Evolutionary conservation across 2,888 invertebrate genomes (phyloP).

Genomic region (Beris morrisii): DNA sequence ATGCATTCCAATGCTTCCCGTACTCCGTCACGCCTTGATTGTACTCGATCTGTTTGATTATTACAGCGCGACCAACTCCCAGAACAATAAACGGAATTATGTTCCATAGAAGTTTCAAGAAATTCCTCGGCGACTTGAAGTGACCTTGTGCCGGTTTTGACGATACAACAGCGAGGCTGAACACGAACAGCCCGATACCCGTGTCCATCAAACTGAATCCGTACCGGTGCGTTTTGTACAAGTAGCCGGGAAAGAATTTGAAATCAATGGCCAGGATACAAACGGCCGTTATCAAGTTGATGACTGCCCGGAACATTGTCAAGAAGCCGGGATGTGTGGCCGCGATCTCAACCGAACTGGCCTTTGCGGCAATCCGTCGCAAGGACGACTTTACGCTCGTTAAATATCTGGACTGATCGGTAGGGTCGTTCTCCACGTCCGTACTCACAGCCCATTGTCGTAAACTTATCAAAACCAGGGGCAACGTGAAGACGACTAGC

Average conservation of each 20-base stretch:
- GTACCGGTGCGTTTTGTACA: conserved; percentile 84
- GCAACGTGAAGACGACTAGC: conserved; percentile 31
- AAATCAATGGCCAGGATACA: conserved; percentile 96
- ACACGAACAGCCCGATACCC: conserved; percentile 87
- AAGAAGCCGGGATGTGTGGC: conserved; percentile 57
- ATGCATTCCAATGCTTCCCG: conserved; percentile 98
- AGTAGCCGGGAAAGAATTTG: conserved; percentile 76
- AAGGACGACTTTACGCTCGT: not conserved
- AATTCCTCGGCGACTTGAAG: conserved; percentile 44
- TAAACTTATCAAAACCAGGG: not conserved
- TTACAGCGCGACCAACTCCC: conserved; percentile 65
- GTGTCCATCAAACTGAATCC: conserved; percentile 94
- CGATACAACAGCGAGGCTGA: conserved; percentile 77
- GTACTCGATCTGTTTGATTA: conserved; percentile 71
- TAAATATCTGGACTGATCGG: not conserved
- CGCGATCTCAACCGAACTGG: conserved; percentile 31
- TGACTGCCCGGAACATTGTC: conserved; percentile 69
- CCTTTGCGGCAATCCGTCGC: not conserved
- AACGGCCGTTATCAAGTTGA: conserved; percentile 73
- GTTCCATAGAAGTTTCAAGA: conserved; percentile 45
- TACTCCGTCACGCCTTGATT: conserved; percentile 90
- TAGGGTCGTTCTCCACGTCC: conserved; percentile 3
- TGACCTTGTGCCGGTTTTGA: conserved; percentile 52
- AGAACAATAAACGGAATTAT: conserved; percentile 59
- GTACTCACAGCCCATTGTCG: not conserved